Evolutionary conservation across 1,140 invertebrate genomes (phyloP), one percentile per base, ranked within the genome.

Genomic region (Rhyacophila brunnea): DNA sequence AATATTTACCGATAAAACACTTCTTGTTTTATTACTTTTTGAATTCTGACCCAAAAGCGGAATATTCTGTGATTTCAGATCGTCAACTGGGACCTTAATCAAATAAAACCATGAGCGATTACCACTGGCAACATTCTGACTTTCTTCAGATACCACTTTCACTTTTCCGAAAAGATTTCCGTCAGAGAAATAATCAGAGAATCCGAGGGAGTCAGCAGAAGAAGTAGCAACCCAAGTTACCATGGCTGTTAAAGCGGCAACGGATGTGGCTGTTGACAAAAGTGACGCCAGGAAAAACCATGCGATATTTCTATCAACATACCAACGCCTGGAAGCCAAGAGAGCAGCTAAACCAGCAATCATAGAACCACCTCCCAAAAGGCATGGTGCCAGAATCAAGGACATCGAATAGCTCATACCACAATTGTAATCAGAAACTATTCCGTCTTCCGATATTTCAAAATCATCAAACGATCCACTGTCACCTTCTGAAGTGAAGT

Each of bases 291-390:
- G 68, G 57, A 86, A 85, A 61, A 86, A 79, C 71, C 81, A 81
- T 0, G 74, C 74, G 54, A 87, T 86, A 65, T 86, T 85, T 23
- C 78, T 74, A 62, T 87, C 84, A 20, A 86, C 79, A 69, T 86
- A 87, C 85, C 85, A 87, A 51, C 75, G 69, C 28, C 81, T 79
- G 64, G 83, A 86, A 5, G 84, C 84, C 34, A 85, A 67, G 1
- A 85, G 71, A 1, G 82, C 82, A 0, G 81, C 74, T 7, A 81
- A 60, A 3, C 81, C 80, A 1, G 83, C 77, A 0, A 77, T 71
- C 42, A 84, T 62, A 14, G 79, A 80, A 18, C 81, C 80, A 7
- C 79, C 51, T 1, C 77, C 79, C 10, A 84, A 64, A 13, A 84
- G 60, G 59, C 64, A 70, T 0, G 79, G 77, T 3, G 75, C 73